Conservation (phyloP, 1,140 invertebrate species). For the Littorina saxatilis region DNA sequence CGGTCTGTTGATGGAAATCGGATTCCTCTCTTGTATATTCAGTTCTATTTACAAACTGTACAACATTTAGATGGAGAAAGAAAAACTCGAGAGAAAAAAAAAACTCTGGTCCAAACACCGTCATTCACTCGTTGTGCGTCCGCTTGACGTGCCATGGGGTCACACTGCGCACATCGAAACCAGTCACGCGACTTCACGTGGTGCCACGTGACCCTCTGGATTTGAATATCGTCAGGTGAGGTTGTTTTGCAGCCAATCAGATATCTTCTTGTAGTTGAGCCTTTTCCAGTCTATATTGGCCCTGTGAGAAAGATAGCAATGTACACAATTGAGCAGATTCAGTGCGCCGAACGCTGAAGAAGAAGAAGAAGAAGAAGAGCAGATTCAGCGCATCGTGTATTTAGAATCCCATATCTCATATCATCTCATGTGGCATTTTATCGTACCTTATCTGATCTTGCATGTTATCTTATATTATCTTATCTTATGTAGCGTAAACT, state of each 20-base stretch:
- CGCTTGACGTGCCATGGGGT: no score
- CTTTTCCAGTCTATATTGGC: constrained; percentile 70
- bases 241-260: constrained; percentile 54
- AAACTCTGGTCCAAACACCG: neutral
- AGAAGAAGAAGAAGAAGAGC: neutral
- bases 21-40: no score
- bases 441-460: no score
- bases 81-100: neutral
- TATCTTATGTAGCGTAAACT: no score
- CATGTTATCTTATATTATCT: no score
- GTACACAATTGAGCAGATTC: constrained; percentile 39
- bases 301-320: constrained; percentile 55
- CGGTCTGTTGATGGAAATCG: no score
- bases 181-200: neutral
- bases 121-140: neutral
- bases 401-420: neutral
- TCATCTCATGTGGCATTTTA: neutral
- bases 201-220: neutral
- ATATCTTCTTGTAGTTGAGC: constrained; percentile 58
- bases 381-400: neutral
- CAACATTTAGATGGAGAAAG: no score
- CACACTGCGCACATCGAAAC: neutral
- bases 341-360: neutral
- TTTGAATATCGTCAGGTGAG: constrained; percentile 31
- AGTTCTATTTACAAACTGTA: no score